A percentile compares a stretch with the other conserved stretches of the same genome.
Conservation (phyloP, 2,888 invertebrate species). For the Orchestes rusci region DNA sequence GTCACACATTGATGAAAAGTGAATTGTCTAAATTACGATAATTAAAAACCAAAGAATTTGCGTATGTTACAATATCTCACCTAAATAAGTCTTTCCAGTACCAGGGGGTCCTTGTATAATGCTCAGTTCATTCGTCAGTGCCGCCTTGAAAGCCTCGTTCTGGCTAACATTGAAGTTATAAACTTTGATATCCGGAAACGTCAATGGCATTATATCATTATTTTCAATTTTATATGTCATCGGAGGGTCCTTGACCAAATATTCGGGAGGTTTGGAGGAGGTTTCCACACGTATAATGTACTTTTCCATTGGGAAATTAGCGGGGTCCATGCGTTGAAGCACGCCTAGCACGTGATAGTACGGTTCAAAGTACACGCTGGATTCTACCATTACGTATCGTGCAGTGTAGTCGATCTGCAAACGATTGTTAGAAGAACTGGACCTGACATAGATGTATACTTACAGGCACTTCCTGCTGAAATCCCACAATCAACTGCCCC, state of each 20-base stretch:
- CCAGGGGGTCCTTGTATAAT: constrained; percentile 86
- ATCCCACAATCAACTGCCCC: constrained; percentile 48
- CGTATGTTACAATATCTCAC: too few relatives aligned
- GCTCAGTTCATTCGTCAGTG: constrained; percentile 63
- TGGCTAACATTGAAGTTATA: constrained; percentile 47
- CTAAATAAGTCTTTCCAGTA: constrained; percentile 79
- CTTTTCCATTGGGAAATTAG: constrained; percentile 59
- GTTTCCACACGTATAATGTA: constrained; percentile 56
- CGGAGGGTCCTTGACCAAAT: constrained; percentile 9
- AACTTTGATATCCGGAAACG: constrained; percentile 12
- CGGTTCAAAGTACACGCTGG: constrained; percentile 74
- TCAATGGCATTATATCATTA: neutral
- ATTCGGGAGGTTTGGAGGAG: constrained; percentile 36
- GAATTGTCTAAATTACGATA: too few relatives aligned
- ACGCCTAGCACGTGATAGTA: constrained; percentile 67
- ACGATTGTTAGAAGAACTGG: neutral
- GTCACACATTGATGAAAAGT: too few relatives aligned
- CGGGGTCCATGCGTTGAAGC: constrained; percentile 51
- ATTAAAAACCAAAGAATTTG: too few relatives aligned
- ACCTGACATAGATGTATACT: neutral
- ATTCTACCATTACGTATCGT: constrained; percentile 59
- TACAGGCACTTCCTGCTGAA: constrained; percentile 45
- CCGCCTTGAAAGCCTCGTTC: constrained; percentile 57
- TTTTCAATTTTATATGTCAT: constrained; percentile 22
- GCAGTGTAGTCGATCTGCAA: constrained; percentile 35